phyloP scores from a whole-genome alignment of 2,888 invertebrate genomes.

The Chymomyza procnemis region DNA sequence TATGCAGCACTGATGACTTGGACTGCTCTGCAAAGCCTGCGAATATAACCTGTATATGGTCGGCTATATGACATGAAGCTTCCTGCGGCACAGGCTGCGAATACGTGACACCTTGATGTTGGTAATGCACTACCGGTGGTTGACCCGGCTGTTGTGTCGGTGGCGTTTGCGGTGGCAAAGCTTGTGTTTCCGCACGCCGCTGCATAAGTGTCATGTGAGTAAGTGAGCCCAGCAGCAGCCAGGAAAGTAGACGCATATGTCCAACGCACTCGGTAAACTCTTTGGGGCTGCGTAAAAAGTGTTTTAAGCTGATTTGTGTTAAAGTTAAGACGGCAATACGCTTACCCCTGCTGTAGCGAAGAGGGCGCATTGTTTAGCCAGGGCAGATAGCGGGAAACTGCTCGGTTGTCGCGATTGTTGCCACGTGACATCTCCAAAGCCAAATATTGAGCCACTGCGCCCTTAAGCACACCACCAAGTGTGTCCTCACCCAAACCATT shows the following conservation, averaged over 20 bases:
- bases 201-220: slow-evolving; percentile 87
- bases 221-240: slow-evolving; percentile 97
- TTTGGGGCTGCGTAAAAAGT: slow-evolving; percentile 83
- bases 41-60: slow-evolving; percentile 96
- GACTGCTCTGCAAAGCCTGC: slow-evolving; percentile 97
- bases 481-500: slow-evolving; percentile 95
- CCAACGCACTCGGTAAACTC: slow-evolving; percentile 97
- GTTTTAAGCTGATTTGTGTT: not conserved
- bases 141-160: slow-evolving; percentile 37
- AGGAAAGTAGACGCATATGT: slow-evolving; percentile 95
- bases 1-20: slow-evolving; percentile 93
- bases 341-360: slow-evolving; percentile 88
- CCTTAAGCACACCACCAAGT: slow-evolving; percentile 96
- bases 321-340: not conserved
- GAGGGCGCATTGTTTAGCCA: slow-evolving; percentile 93
- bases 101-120: slow-evolving; percentile 76
- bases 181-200: slow-evolving; percentile 59
- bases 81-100: slow-evolving; percentile 96
- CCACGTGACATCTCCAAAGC: slow-evolving; percentile 96
- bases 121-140: slow-evolving; percentile 55
- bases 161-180: slow-evolving; percentile 54
- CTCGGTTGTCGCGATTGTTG: slow-evolving; percentile 89
- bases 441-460: slow-evolving; percentile 94
- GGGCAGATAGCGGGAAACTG: slow-evolving; percentile 89
- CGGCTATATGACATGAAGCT: slow-evolving; percentile 96